phyloP scores from a whole-genome alignment of 2,113 vertebrate genomes.

The Pholis gunnellus region DNA sequence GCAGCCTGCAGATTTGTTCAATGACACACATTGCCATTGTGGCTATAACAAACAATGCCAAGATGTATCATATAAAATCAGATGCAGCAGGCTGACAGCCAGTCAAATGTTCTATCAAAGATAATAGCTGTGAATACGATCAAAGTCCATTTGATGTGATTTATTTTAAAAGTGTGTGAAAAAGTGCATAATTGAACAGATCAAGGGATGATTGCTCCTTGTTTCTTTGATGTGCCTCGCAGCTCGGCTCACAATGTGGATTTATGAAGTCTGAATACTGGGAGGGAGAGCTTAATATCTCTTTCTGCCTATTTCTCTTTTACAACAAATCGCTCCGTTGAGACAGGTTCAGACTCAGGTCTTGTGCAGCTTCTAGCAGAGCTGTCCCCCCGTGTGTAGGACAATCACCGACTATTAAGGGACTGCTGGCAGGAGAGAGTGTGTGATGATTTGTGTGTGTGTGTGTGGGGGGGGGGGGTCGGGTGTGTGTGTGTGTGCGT shows the following conservation, averaged over 20 bases:
- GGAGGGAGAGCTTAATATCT: conserved; percentile 48
- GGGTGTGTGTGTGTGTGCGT: not conserved
- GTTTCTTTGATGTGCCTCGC: conserved; percentile 64
- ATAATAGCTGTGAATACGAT: conserved; percentile 53
- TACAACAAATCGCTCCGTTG: conserved; percentile 44
- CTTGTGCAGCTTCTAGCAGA: conserved; percentile 38
- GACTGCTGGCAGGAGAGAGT: conserved; percentile 28
- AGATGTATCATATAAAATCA: conserved; percentile 13
- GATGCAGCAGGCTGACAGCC: conserved; percentile 21
- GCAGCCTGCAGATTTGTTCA: not conserved
- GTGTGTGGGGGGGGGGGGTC: not conserved
- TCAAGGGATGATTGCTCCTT: conserved; percentile 49
- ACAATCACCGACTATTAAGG: conserved; percentile 43
- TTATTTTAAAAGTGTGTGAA: conserved; percentile 60
- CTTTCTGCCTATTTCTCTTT: conserved; percentile 42
- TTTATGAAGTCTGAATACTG: conserved; percentile 57
- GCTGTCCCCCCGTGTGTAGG: conserved; percentile 32
- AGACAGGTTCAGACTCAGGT: conserved; percentile 70
- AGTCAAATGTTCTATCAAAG: conserved; percentile 46
- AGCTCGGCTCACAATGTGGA: conserved; percentile 49
- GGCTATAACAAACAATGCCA: conserved; percentile 5
- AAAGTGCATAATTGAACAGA: conserved; percentile 56
- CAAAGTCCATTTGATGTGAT: conserved; percentile 57
- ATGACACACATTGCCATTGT: not conserved
- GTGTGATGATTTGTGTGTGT: conserved; percentile 38